Percentiles rank a stretch among this genome's conserved stretches.
These are phyloP conservation scores for Lytechinus variegatus DNA, from an alignment of 35 echinoderm and acorn worm genomes.

Conservation along the genomic window DNA sequence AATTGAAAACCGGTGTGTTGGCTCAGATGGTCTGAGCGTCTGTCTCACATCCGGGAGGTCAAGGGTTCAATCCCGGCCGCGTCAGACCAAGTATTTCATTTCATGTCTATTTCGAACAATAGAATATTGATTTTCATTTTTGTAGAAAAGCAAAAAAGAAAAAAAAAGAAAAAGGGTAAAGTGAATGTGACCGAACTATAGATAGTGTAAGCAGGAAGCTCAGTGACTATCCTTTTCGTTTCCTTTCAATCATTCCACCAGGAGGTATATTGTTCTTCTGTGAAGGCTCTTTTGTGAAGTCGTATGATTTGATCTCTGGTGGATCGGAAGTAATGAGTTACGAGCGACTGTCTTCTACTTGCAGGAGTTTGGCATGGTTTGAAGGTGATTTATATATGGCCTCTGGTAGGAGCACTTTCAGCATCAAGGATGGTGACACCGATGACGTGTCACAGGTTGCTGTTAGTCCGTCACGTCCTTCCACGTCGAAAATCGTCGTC, in stretches of 20 bases:
- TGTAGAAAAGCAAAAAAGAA: no score
- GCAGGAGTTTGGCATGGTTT: background rate
- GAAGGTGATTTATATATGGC: background rate
- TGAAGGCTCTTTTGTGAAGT: background rate
- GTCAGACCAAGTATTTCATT: no score
- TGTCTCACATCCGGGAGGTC: no score
- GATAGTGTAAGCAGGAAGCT: no score
- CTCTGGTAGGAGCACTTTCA: background rate
- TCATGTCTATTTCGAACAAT: no score
- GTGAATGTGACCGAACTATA: no score
- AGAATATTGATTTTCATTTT: no score
- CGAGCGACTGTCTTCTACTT: background rate
- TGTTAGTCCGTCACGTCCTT: background rate
- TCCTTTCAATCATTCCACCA: background rate
- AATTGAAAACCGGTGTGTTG: no score
- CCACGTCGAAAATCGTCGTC: background rate
- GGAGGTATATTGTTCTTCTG: background rate
- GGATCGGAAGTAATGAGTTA: background rate
- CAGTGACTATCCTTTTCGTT: no score
- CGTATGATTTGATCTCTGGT: background rate
- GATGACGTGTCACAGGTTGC: background rate
- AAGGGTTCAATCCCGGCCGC: no score
- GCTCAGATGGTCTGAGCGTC: no score
- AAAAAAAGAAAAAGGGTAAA: no score
- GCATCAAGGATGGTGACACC: background rate